A percentile compares a stretch with the other conserved stretches of the same genome.
Evolutionary conservation across 2,797 vertebrate species (phyloP).

Genomic region (Chloroceryle amazona): DNA sequence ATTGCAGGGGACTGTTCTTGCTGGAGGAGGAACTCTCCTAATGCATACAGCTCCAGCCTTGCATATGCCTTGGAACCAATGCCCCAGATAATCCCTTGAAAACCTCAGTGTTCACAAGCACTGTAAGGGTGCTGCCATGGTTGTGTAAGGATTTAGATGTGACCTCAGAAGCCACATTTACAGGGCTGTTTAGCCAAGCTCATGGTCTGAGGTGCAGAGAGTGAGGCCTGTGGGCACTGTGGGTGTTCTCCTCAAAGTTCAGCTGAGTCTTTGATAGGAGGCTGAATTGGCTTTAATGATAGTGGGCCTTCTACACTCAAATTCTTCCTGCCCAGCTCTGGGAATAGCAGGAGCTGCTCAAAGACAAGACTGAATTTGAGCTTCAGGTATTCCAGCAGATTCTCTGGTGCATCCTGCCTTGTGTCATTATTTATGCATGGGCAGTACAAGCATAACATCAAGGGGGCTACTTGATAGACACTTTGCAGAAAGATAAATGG

Average conservation of each 20-base stretch:
- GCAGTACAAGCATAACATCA: background rate
- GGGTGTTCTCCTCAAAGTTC: background rate
- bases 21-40: background rate
- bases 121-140: fast-evolving
- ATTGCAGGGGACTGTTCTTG: background rate
- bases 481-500: background rate
- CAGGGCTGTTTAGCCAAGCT: background rate
- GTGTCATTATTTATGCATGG: background rate
- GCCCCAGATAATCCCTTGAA: background rate
- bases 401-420: background rate
- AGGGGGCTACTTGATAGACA: background rate
- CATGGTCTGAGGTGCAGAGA: background rate
- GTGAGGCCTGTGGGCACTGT: background rate
- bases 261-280: background rate
- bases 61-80: background rate
- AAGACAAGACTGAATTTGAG: background rate
- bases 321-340: background rate
- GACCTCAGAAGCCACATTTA: background rate
- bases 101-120: background rate
- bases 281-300: background rate
- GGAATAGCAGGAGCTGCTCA: background rate
- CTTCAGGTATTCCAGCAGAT: background rate
- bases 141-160: background rate
- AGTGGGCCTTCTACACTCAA: background rate
- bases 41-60: background rate